Percentiles rank a stretch among this genome's conserved stretches.
Conservation (phyloP, 2,888 invertebrate species). For the Parthenolecanium corni region DNA sequence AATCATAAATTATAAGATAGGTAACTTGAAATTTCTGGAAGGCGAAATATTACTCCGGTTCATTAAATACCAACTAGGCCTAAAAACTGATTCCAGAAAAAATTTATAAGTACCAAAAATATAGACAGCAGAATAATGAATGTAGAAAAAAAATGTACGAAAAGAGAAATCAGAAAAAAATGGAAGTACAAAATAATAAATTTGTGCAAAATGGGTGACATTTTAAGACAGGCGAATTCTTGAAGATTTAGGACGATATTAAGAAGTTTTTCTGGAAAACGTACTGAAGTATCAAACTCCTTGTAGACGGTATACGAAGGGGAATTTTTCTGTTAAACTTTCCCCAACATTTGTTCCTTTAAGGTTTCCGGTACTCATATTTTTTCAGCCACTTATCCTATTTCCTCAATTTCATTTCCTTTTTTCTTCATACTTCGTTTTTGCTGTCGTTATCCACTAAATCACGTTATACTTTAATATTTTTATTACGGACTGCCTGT, state of each 20-base stretch:
- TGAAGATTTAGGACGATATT: constrained; percentile 27
- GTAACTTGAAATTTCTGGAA: too few species aligned
- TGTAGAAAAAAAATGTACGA: not conserved
- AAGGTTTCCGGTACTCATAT: constrained; percentile 28
- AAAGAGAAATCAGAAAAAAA: not conserved
- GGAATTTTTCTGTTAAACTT: constrained; percentile 24
- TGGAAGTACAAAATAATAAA: constrained; percentile 23
- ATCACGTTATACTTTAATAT: constrained; percentile 15
- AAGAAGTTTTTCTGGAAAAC: constrained; percentile 24
- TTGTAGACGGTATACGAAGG: constrained; percentile 9
- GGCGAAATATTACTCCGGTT: too few species aligned
- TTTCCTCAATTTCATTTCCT: constrained; percentile 28
- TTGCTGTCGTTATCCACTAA: constrained; percentile 23
- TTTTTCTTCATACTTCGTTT: constrained; percentile 24
- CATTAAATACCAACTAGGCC: too few species aligned
- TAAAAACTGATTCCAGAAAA: too few species aligned
- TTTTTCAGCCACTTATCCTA: constrained; percentile 27
- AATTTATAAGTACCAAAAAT: too few species aligned
- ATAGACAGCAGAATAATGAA: too few species aligned
- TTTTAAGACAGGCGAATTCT: constrained; percentile 19
- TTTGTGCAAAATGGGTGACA: constrained; percentile 24
- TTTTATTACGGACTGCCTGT: constrained; percentile 12
- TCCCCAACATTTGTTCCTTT: constrained; percentile 25
- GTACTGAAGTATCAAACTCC: constrained; percentile 2
- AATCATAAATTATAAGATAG: too few species aligned